Conservation (phyloP, 2,797 vertebrate genomes). For the Lithobates sylvaticus region DNA sequence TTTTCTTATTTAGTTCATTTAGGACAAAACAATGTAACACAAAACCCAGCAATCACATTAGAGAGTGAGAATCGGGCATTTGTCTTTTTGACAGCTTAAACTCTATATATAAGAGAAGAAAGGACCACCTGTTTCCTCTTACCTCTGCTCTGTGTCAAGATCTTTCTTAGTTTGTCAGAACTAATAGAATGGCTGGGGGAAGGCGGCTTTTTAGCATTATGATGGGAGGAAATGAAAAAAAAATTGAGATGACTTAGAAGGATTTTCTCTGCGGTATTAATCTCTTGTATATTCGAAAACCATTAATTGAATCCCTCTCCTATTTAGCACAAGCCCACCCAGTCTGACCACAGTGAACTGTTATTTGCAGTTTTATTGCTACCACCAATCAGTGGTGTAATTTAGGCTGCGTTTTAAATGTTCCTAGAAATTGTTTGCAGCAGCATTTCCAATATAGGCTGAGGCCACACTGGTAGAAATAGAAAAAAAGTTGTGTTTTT, state of each 20-base stretch:
- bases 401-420: neutral
- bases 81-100: conserved; percentile 8
- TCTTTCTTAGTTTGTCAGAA: neutral
- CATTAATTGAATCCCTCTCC: neutral
- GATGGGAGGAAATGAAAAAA: neutral
- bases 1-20: neutral
- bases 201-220: neutral
- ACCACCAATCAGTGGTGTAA: neutral
- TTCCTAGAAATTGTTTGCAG: too few species aligned
- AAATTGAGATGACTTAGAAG: neutral
- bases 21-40: neutral
- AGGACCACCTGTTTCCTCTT: conserved; percentile 4
- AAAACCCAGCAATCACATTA: neutral
- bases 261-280: neutral
- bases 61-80: neutral
- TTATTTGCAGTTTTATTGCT: neutral
- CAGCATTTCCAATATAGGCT: too few species aligned
- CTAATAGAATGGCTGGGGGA: neutral
- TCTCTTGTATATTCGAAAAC: neutral
- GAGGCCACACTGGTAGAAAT: too few species aligned
- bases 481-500: too few species aligned
- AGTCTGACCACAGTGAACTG: neutral
- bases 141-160: neutral
- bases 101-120: conserved; percentile 3
- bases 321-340: neutral